Conservation (phyloP, 1,140 invertebrate genomes). For the Neotoxoptera formosana region DNA sequence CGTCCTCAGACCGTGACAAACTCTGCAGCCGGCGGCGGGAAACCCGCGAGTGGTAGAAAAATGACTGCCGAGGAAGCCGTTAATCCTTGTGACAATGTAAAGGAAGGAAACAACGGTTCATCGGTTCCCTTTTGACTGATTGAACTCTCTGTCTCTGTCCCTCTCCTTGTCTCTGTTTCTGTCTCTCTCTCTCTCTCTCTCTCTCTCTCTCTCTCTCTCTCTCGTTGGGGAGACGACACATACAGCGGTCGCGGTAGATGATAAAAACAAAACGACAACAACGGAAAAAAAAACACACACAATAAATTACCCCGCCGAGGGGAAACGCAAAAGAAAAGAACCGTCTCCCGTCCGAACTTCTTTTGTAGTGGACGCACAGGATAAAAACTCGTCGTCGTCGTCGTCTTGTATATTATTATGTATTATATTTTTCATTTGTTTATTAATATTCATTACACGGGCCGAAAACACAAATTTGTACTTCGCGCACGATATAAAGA, state of each 20-base stretch:
- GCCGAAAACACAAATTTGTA: neutral
- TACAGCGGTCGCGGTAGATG: neutral
- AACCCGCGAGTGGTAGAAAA: conserved; percentile 1
- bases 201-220: neutral
- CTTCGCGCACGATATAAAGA: neutral
- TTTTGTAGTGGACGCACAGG: neutral
- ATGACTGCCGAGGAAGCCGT: conserved; percentile 35
- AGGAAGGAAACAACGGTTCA: conserved; percentile 58
- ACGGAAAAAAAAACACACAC: conserved; percentile 13
- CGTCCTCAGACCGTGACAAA: conserved; percentile 43
- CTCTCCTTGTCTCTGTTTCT: too few relatives aligned
- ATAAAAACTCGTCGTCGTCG: too few relatives aligned
- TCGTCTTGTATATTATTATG: neutral
- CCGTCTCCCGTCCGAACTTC: neutral
- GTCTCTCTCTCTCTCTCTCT: neutral
- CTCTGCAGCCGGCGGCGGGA: neutral
- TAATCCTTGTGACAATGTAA: conserved; percentile 56
- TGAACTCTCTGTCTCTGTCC: neutral
- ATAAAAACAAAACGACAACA: neutral
- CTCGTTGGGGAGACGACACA: neutral
- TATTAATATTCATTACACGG: neutral
- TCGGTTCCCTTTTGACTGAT: conserved; percentile 58
- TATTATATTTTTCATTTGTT: neutral
- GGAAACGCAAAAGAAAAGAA: conserved; percentile 43
- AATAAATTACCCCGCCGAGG: conserved; percentile 5